These are phyloP conservation scores for Pseudococcus longispinus DNA, from an alignment of 2,888 invertebrate genomes.

Conservation along the genomic window DNA sequence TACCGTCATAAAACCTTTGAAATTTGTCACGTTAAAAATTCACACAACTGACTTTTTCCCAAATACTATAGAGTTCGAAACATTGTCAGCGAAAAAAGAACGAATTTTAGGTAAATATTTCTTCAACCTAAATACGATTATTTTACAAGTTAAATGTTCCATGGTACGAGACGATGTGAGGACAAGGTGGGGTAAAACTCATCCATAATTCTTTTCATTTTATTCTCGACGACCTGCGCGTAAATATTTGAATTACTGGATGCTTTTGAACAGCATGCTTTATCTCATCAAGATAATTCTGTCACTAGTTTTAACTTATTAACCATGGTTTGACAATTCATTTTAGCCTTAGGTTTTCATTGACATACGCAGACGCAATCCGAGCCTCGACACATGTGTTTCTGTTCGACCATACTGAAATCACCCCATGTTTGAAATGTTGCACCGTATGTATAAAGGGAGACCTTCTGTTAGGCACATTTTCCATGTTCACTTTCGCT, in stretches of 20 bases:
- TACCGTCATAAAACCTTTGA: not conserved
- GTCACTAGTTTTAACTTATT: conserved; percentile 6
- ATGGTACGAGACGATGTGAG: not conserved
- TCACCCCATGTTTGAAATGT: not conserved
- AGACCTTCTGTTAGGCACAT: not conserved
- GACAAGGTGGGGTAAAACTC: not conserved
- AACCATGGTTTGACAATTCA: not conserved
- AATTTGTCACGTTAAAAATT: not conserved
- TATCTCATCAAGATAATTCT: not conserved
- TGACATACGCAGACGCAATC: not conserved
- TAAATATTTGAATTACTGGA: not conserved
- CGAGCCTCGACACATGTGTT: not conserved
- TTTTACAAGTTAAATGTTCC: not conserved
- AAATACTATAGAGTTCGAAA: not conserved
- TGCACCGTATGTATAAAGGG: not conserved
- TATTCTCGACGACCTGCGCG: not conserved
- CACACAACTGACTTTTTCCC: not conserved
- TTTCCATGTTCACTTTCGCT: not conserved
- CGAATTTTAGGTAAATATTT: not conserved
- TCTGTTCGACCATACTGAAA: too few species aligned
- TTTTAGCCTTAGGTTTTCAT: not conserved
- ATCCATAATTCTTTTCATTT: not conserved
- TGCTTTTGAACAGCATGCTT: not conserved
- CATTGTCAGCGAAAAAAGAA: not conserved
- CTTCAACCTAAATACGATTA: not conserved